These are phyloP conservation scores for Crocodylus rhombifer DNA, from an alignment of 2,797 vertebrate genomes.

Conservation along the genomic window DNA sequence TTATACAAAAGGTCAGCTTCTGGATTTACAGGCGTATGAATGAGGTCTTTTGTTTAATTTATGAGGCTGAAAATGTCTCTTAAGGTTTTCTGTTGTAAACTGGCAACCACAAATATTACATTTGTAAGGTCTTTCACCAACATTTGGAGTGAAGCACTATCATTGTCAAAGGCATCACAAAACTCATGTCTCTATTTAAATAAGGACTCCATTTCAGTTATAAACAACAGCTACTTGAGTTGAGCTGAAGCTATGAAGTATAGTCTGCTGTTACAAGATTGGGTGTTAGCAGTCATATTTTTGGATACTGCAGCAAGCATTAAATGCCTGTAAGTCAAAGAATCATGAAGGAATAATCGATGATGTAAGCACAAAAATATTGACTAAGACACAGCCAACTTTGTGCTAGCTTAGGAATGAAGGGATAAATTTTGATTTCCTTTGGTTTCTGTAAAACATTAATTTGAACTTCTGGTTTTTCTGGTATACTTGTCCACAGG, in stretches of 20 bases:
- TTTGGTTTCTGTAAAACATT: slow-evolving; percentile 34
- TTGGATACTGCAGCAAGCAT: slow-evolving; percentile 46
- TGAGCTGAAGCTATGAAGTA: slow-evolving; percentile 49
- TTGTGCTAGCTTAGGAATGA: slow-evolving; percentile 5
- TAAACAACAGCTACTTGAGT: slow-evolving; percentile 67
- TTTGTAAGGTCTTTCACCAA: slow-evolving; percentile 60
- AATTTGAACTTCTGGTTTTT: background rate
- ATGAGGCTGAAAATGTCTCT: slow-evolving; percentile 80
- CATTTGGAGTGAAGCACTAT: slow-evolving; percentile 39
- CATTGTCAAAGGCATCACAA: slow-evolving; percentile 73
- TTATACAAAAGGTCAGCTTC: slow-evolving; percentile 75
- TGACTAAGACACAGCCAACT: background rate
- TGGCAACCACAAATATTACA: slow-evolving; percentile 76
- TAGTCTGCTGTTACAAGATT: slow-evolving; percentile 56
- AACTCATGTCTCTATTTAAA: slow-evolving; percentile 70
- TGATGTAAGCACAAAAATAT: slow-evolving; percentile 28
- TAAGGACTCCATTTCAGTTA: slow-evolving; percentile 60
- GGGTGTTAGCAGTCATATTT: slow-evolving; percentile 62
- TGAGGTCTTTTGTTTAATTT: slow-evolving; percentile 79
- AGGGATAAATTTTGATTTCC: slow-evolving; percentile 12
- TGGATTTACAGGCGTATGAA: slow-evolving; percentile 58
- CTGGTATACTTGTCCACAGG: background rate
- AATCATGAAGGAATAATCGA: slow-evolving; percentile 15
- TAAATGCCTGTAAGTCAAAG: slow-evolving; percentile 48
- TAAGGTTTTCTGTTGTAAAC: slow-evolving; percentile 77